These are phyloP conservation scores for Asarcornis scutulata DNA, from an alignment of 2,113 vertebrate species.

Conservation along the genomic window DNA sequence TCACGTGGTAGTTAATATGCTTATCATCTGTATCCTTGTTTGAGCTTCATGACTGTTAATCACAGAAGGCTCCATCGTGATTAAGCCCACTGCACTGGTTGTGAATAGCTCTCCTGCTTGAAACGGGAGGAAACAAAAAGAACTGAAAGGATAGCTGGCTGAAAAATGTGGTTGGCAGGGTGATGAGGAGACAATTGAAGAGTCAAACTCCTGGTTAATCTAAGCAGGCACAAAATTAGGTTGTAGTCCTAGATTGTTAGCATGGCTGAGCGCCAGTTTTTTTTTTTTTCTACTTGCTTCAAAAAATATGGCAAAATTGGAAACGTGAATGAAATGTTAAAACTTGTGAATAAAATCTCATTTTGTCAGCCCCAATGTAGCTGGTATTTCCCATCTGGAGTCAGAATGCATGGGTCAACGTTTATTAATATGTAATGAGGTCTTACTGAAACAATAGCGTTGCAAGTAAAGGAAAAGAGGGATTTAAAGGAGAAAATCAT, in stretches of 20 bases:
- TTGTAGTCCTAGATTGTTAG: not conserved
- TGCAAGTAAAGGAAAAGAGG: not conserved
- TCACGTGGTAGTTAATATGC: not conserved
- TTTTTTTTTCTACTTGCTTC: not conserved
- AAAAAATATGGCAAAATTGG: not conserved
- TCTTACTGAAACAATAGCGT: not conserved
- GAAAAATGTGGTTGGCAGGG: not conserved
- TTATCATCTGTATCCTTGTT: not conserved
- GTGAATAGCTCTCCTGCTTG: not conserved
- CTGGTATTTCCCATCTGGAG: not conserved
- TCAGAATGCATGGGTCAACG: not conserved
- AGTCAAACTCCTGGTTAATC: not conserved
- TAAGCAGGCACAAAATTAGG: not conserved
- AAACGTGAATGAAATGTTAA: conserved; percentile 16
- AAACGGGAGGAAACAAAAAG: not conserved
- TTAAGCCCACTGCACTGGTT: not conserved
- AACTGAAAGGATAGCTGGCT: not conserved
- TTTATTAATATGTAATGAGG: conserved; percentile 44
- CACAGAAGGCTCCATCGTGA: not conserved
- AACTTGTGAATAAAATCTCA: not conserved
- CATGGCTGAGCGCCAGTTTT: not conserved
- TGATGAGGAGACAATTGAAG: not conserved
- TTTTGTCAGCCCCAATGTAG: not conserved
- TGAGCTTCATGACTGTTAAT: conserved; percentile 11
- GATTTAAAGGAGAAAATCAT: not conserved